Base-by-base conservation (phyloP, 2,888 invertebrate genomes). In the Patella caerulea region DNA sequence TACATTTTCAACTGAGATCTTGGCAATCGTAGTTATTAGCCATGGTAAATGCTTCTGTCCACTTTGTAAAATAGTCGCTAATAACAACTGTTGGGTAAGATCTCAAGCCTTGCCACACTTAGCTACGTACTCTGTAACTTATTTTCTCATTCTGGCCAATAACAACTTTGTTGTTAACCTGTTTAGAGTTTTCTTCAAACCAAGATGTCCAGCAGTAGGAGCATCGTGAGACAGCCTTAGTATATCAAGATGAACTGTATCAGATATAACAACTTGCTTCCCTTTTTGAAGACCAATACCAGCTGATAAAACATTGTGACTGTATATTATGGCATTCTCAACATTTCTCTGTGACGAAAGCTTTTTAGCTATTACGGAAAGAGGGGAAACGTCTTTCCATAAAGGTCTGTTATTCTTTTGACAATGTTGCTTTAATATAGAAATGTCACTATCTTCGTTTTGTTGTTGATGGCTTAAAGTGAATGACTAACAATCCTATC, bases 51-150 rank as follows among this genome's bases (percentile, higher is more conserved):
- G 76, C 71, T n/a, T 76, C 73, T 5, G 70, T 80, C 69, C 65
- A 82, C 52, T 71, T 72, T 2, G 80, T 80, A 15, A 76, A 56
- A 52, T 82, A 78, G 15, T 82, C 82, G 14, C 55, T 79, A 12
- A 76, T 55, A 9, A 79, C 80, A 17, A 53, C 45, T 1, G 80
- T 73, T 53, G 3, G 34, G 45, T 73, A 34, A 15, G 24, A 29
- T 15, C 45, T 71, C 19, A 71, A 24, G 15, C 15, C 3, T 4
- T 71, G n/a, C 17, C 15, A 71, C 7, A 71, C 15, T 71, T 24
- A 1, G 34, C 29, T 19, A 71, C 14, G 9, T 29, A 71, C 14
- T 71, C 11, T 15, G 17, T 71, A 24, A 24, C 24, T 24, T 24
- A 0, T 24, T 24, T 24, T 24, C 24, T 24, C 71, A n/a, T 71